Conservation (phyloP, 2,113 vertebrate species). For the Todiramphus saurophagus region DNA sequence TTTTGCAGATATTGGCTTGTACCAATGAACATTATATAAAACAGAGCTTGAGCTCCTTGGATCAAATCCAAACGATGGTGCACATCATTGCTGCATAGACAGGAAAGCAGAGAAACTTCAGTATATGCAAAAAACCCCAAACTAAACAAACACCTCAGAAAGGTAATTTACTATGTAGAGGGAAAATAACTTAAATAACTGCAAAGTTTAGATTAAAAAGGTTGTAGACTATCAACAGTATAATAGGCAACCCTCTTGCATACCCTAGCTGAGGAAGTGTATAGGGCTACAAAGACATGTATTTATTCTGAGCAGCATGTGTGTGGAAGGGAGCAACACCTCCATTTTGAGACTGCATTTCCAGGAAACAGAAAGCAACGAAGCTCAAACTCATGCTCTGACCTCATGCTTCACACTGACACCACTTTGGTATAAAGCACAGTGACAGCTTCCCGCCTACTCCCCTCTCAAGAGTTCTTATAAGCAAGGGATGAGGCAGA, state of each 20-base stretch:
- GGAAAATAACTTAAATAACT: not conserved
- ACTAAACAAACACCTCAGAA: not conserved
- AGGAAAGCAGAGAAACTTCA: not conserved
- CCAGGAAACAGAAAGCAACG: not conserved
- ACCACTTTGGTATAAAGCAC: not conserved
- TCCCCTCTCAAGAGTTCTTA: not conserved
- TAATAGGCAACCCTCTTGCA: not conserved
- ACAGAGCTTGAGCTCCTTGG: not conserved
- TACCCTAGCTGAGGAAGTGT: not conserved
- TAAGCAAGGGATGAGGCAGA: not conserved
- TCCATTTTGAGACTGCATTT: not conserved
- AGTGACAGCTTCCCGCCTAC: not conserved
- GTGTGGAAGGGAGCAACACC: not conserved
- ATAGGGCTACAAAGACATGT: not conserved
- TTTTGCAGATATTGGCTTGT: not conserved
- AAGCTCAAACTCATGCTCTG: not conserved
- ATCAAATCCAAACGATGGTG: not conserved
- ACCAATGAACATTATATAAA: not conserved
- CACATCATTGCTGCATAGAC: not conserved
- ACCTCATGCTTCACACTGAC: not conserved
- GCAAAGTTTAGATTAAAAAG: not conserved
- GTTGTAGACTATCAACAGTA: not conserved
- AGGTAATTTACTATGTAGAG: not conserved
- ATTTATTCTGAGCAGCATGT: not conserved
- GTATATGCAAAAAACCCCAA: not conserved